Conservation (phyloP, 2,888 invertebrate genomes). For the Drosophila mimica region DNA sequence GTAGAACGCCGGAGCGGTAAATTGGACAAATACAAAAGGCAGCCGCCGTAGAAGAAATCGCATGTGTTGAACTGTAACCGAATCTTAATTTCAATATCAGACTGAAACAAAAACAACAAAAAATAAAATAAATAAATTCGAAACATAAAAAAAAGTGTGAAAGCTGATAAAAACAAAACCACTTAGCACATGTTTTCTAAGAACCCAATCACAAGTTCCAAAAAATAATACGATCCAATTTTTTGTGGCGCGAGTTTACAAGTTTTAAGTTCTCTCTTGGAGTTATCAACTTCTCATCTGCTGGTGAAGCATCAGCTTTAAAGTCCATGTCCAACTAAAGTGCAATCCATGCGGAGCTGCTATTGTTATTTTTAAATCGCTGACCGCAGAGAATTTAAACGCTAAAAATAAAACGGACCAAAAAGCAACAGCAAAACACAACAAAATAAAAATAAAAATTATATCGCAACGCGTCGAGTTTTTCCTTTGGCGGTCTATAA, state of each 20-base stretch:
- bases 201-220: constrained; percentile 32
- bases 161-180: constrained; percentile 14
- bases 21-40: constrained; percentile 60
- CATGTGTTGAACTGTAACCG: constrained; percentile 44
- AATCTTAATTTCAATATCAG: constrained; percentile 39
- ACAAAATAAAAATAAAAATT: constrained; percentile 51
- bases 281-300: constrained; percentile 13
- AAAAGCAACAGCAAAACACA: constrained; percentile 36
- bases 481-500: constrained; percentile 39
- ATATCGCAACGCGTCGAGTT: constrained; percentile 55
- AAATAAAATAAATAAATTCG: constrained; percentile 5
- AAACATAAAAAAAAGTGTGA: constrained; percentile 14
- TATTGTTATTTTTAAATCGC: constrained; percentile 76
- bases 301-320: constrained; percentile 25
- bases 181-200: constrained; percentile 23
- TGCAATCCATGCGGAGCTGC: constrained; percentile 62
- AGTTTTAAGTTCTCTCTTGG: constrained; percentile 8
- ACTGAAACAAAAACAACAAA: constrained; percentile 32
- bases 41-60: constrained; percentile 53
- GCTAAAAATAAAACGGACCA: constrained; percentile 74
- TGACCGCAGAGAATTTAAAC: constrained; percentile 69
- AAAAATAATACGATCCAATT: constrained; percentile 26
- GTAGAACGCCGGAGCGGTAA: constrained; percentile 83
- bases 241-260: constrained; percentile 42
- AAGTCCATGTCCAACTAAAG: constrained; percentile 51